Evolutionary conservation across 2,113 vertebrate species (phyloP).

Genomic region (Cyanocitta stelleri): DNA sequence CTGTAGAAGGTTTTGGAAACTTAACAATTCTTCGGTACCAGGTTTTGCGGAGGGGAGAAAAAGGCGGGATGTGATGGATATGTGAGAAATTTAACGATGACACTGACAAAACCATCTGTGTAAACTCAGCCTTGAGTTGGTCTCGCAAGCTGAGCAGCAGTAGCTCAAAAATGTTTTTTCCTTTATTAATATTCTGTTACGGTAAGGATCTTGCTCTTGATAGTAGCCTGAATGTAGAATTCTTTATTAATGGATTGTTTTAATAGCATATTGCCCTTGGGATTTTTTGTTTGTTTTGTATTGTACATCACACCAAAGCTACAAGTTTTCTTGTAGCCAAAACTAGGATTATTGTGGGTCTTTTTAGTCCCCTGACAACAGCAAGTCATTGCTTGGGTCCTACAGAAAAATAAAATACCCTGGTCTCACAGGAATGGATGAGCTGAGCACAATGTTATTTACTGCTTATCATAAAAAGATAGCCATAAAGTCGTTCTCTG

Average conservation of each 20-base stretch:
- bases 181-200: not conserved
- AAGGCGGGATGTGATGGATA: not conserved
- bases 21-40: not conserved
- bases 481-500: not conserved
- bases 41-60: not conserved
- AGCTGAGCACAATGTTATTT: not conserved
- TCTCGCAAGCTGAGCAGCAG: not conserved
- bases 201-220: not conserved
- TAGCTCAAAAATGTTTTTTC: not conserved
- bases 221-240: not conserved
- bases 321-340: not conserved
- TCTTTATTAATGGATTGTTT: not conserved
- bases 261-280: not conserved
- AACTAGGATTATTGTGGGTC: not conserved
- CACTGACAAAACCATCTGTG: not conserved
- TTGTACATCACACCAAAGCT: not conserved
- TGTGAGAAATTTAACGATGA: not conserved
- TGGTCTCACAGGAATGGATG: not conserved
- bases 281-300: not conserved
- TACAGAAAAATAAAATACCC: not conserved
- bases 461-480: not conserved
- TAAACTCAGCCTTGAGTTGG: not conserved
- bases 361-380: not conserved
- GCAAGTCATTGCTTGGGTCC: not conserved
- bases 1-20: not conserved